phyloP scores from a whole-genome alignment of 2,113 vertebrate species.

The Leuciscus idus region DNA sequence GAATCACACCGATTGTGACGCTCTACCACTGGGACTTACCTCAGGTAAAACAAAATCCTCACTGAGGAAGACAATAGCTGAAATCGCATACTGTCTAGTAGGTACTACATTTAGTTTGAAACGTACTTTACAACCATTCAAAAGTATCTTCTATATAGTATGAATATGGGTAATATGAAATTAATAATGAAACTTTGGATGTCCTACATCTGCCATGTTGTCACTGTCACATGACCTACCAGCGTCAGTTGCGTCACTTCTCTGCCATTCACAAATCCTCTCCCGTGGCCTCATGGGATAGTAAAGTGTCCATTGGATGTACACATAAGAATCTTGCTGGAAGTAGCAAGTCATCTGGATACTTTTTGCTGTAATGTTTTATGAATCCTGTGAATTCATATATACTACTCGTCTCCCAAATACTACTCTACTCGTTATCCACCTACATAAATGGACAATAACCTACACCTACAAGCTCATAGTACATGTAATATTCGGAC shows the following conservation, averaged over 20 bases:
- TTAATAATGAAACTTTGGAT: background rate
- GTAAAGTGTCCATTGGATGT: background rate
- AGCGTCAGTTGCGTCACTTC: background rate
- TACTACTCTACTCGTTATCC: no score
- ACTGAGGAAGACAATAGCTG: background rate
- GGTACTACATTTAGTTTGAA: background rate
- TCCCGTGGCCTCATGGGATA: background rate
- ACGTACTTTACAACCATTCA: background rate
- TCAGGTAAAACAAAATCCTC: constrained; percentile 75
- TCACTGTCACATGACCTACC: background rate
- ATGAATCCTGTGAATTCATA: no score
- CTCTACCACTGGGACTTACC: constrained; percentile 93
- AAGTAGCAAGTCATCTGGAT: no score
- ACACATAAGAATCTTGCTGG: background rate
- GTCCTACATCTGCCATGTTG: background rate
- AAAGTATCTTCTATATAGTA: background rate
- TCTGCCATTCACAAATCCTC: background rate
- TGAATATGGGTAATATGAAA: background rate
- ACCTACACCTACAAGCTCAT: no score
- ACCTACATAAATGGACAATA: no score
- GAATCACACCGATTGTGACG: constrained; percentile 85
- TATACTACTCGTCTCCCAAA: no score
- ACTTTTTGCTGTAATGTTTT: no score
- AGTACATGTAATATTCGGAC: no score
- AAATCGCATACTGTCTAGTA: background rate